Base-by-base conservation (phyloP, 2,113 vertebrate species). In the Dicrurus megarhynchus region DNA sequence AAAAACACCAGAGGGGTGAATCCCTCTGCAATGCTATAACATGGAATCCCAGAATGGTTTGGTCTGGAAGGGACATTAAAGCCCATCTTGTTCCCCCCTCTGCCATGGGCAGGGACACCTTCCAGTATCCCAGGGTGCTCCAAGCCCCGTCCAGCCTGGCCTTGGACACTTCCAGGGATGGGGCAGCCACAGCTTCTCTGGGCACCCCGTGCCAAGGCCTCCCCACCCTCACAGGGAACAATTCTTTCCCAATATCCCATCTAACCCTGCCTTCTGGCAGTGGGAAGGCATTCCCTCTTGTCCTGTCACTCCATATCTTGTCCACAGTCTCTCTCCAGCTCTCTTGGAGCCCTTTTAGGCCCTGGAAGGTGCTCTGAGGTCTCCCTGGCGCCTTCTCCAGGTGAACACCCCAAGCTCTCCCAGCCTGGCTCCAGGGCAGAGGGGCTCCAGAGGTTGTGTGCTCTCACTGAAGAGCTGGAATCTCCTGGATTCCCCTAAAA, bases 181-280 rank as follows among this genome's bases (percentile, higher is more conserved):
- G 18, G 10, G 10, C 22, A 50, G 59, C 59, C 37, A 28, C 59
- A 88, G 50, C 44, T 65, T 0, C 67, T 33, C 32, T 65, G 44
- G 17, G 10, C 15, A 73, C 0, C 22, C 50, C 44, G 8, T 23
- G 44, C 42, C 67, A 73, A 50, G 35, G 32, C 15, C 10, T 44
- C 0, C 0, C 12, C 15, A 37, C 15, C 1, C 37, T 57, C 37
- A 1, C 10, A 37, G 18, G 0, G 1, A 59, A 1, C 1, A 44
- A 33, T 65, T 65, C 7, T 22, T 65, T 50, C 44, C 22, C 32
- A 65, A 1, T 16, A 2, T 37, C 37, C 18, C 68, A 57, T 4
- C 42, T 0, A 19, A 0, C 32, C 18, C 35, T 50, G 5, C 5
- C 17, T 18, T 57, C 27, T 59, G 44, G 14, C 33, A 67, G 3